These are phyloP conservation scores for Xestia sexstrigata DNA, from an alignment of 2,888 invertebrate genomes.

Conservation along the genomic window DNA sequence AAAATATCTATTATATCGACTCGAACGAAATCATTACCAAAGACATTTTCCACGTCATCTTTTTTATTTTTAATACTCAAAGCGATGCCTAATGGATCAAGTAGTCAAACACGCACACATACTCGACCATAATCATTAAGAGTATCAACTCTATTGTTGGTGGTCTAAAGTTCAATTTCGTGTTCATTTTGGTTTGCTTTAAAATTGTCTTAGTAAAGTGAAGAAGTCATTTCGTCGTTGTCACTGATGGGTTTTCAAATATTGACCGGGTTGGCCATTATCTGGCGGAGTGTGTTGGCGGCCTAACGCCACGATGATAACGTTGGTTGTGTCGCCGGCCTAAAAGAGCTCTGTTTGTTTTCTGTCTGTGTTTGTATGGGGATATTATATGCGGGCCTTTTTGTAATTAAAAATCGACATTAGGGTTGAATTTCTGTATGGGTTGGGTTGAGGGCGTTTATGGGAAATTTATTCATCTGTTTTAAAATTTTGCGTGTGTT, in stretches of 20 bases:
- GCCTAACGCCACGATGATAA: constrained; percentile 81
- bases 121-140: constrained; percentile 28
- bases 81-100: constrained; percentile 82
- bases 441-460: constrained; percentile 37
- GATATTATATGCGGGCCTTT: constrained; percentile 79
- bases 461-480: constrained; percentile 33
- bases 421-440: constrained; percentile 68
- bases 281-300: constrained; percentile 83
- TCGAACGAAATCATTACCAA: constrained; percentile 74
- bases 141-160: constrained; percentile 66
- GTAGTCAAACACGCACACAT: constrained; percentile 70
- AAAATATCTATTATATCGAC: constrained; percentile 70
- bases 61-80: constrained; percentile 81
- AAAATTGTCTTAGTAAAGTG: constrained; percentile 81
- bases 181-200: constrained; percentile 43
- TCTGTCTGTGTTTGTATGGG: constrained; percentile 81
- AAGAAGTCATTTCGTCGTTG: constrained; percentile 86
- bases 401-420: constrained; percentile 82
- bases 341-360: constrained; percentile 82
- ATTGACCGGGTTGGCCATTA: constrained; percentile 87
- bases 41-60: constrained; percentile 73
- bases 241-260: constrained; percentile 89
- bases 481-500: constrained; percentile 11
- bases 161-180: constrained; percentile 63
- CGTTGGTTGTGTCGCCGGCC: constrained; percentile 79